Evolutionary conservation across 1,140 invertebrate genomes (phyloP), one percentile per base, ranked within the genome.

Genomic region (Phocides pigmalion): DNA sequence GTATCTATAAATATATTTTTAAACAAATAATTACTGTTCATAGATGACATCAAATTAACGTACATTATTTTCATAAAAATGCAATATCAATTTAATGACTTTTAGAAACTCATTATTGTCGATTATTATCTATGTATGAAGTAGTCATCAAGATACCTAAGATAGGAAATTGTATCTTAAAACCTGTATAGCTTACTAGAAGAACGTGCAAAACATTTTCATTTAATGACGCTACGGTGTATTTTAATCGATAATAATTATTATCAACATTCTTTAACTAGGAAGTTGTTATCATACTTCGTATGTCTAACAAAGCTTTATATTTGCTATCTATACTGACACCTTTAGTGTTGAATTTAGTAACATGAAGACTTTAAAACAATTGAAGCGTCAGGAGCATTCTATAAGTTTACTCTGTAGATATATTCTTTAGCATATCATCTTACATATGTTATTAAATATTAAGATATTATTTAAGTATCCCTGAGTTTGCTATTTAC

Each of bases 401-500:
- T n/a, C n/a, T n/a, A n/a, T n/a, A n/a, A n/a, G n/a, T n/a, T n/a
- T n/a, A n/a, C n/a, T n/a, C n/a, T n/a, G 6, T 44, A 17, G 0
- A 3, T 44, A 9, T 44, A 32, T 16, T 15, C n/a, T n/a, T n/a
- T n/a, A n/a, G n/a, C n/a, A 28, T 17, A 35, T 3, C 16, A 50
- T 11, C 12, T 15, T 15, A 41, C 37, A 41, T 41, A 15, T 8
- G 32, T 15, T 9, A 19, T 39, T 17, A 62, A 62, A 12, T 8
- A 28, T 15, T 17, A 20, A 62, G 28, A 49, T 49, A 39, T 49
- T 47, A 44, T 68, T 61, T 37, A 68, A 51, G 65, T 70, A 65
- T 70, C 69, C 74, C 68, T 74, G 68, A 49, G 70, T 67, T 66
- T 70, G 62, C 50, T 84, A 85, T 87, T 82, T 84, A 81, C 75